Evolutionary conservation across 2,797 vertebrate genomes (phyloP).

Genomic region (Cynopterus sphinx): DNA sequence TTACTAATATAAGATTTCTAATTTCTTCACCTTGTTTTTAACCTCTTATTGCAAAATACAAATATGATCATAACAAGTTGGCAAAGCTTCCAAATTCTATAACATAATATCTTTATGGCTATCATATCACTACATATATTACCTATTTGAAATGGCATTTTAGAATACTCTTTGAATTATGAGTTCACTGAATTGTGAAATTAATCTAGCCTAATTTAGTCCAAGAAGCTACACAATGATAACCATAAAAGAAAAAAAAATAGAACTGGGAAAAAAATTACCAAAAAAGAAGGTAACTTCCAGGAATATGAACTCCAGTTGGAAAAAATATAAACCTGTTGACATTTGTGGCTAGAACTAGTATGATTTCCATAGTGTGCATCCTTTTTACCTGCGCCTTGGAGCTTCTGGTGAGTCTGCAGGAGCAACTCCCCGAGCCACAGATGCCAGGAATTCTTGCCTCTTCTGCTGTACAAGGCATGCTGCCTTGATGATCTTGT

Average conservation of each 20-base stretch:
- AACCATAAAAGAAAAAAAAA: slow-evolving; percentile 27
- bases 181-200: slow-evolving; percentile 38
- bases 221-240: not conserved
- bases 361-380: not conserved
- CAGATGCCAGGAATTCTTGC: slow-evolving; percentile 97
- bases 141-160: slow-evolving; percentile 13
- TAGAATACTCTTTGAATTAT: slow-evolving; percentile 23
- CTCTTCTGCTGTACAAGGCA: slow-evolving; percentile 98
- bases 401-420: slow-evolving; percentile 97
- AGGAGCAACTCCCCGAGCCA: slow-evolving; percentile 97
- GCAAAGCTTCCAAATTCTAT: slow-evolving; percentile 26
- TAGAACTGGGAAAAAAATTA: not conserved
- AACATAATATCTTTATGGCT: not conserved
- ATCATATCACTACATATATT: not conserved
- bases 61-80: not conserved
- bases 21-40: not conserved
- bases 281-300: slow-evolving; percentile 23
- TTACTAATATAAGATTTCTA: slow-evolving; percentile 42
- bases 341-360: not conserved
- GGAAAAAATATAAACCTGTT: not conserved
- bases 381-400: slow-evolving; percentile 91
- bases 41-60: slow-evolving; percentile 6
- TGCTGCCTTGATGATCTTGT: slow-evolving; percentile 97
- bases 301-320: not conserved
- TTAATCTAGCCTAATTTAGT: slow-evolving; percentile 21